Conservation (phyloP, 2,888 invertebrate species). For the Acronicta psi region DNA sequence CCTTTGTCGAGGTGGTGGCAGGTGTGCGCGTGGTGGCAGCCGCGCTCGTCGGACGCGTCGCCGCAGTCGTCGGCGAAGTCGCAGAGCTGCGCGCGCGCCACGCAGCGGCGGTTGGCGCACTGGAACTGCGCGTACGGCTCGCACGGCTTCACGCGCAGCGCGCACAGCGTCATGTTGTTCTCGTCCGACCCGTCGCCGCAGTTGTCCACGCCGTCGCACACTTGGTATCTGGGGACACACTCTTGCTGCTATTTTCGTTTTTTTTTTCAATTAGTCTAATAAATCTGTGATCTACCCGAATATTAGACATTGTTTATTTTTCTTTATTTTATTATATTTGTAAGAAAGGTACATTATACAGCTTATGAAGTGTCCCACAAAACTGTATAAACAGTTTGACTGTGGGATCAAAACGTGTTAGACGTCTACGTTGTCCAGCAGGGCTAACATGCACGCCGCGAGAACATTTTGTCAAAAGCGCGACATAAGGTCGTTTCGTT, state of each 20-base stretch:
- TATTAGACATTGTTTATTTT: no score
- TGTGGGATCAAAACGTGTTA: no score
- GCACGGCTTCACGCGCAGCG: constrained; percentile 93
- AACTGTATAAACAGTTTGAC: no score
- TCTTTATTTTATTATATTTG: no score
- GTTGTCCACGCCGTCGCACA: constrained; percentile 97
- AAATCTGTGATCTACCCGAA: no score
- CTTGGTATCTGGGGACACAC: constrained; percentile 90
- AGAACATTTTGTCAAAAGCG: no score
- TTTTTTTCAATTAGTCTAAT: neutral
- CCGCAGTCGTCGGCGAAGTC: constrained; percentile 97
- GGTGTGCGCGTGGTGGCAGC: constrained; percentile 93
- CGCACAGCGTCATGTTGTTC: constrained; percentile 97
- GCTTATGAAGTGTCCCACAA: no score
- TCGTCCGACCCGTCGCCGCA: constrained; percentile 98
- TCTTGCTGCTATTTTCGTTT: neutral
- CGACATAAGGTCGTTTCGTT: no score
- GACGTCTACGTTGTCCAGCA: no score
- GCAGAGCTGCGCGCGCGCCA: constrained; percentile 94
- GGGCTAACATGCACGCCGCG: no score
- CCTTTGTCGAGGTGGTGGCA: constrained; percentile 85
- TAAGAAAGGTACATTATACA: no score
- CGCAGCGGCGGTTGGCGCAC: constrained; percentile 96
- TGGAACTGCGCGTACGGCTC: constrained; percentile 94
- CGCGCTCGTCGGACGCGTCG: constrained; percentile 96